Base-by-base conservation (phyloP, 2,888 invertebrate genomes). In the Platycheirus albimanus region DNA sequence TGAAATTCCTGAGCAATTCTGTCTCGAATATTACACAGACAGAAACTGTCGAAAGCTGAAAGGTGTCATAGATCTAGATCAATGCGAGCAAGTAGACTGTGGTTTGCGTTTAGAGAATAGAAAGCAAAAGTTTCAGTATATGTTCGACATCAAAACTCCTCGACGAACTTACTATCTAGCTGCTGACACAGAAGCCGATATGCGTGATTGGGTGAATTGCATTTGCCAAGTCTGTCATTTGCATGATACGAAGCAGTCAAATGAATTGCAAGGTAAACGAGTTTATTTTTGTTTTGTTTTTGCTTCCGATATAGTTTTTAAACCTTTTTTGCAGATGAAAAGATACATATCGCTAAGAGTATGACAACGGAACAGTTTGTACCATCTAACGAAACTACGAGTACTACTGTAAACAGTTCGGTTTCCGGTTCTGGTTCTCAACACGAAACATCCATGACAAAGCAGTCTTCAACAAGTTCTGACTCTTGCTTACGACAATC, bases 191-290 rank as follows among this genome's bases (percentile, higher is more conserved):
- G 97, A 98, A 89, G 93, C 93, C 51, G 98, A 98, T 87, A 98
- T 99, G 98, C 95, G 95, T 86, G 95, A 95, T 89, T 99, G 99
- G 99, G 98, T 98, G 8, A 95, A 96, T 88, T 96, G 96, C 79
- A 96, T 99, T 86, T 98, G 98, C 90, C 94, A 95, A 90, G 97
- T 97, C 45, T 98, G 98, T 90, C 96, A 97, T 54, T 91, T 97
- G 78, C 95, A 96, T 88, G 94, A 96, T 74, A 90, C 90, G 63
- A 91, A 91, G 78, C 90, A 90, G 61, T 72, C 89, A 7, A 89
- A 87, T 52, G 89, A 90, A 28, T 75, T 88, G 70, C 89, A 87
- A 87, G 88, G 89, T 89, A 86, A 85, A 13, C 11, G 1, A 33
- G 8, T 8, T 8, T 19, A n/a, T 24, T 7, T n/a, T n/a, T n/a